Percentiles rank a stretch among this genome's conserved stretches.
These are phyloP conservation scores for Notiomystis cincta DNA, from an alignment of 2,113 vertebrate species.

Conservation along the genomic window DNA sequence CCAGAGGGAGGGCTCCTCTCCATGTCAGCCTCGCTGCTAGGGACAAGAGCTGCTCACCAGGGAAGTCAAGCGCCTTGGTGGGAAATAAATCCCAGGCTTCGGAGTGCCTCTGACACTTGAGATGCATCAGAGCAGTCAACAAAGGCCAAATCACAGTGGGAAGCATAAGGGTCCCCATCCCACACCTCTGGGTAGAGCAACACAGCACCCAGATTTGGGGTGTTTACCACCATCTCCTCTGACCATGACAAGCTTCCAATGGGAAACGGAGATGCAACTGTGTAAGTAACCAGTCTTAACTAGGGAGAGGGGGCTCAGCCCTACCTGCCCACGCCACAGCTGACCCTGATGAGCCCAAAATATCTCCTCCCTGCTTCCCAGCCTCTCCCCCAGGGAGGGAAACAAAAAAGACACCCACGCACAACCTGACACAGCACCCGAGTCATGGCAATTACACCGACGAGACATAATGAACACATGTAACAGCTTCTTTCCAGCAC, in stretches of 20 bases:
- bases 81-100: not conserved
- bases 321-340: rapidly evolving
- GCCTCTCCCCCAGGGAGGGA: not conserved
- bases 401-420: not conserved
- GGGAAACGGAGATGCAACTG: rapidly evolving
- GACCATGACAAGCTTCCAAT: rapidly evolving
- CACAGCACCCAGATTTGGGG: not conserved
- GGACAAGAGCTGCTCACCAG: not conserved
- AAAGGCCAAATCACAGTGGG: not conserved
- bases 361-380: not conserved
- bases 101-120: not conserved
- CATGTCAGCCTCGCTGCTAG: rapidly evolving
- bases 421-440: not conserved
- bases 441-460: constrained; percentile 9
- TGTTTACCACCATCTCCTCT: not conserved
- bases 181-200: not conserved
- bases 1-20: not conserved
- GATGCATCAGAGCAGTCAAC: rapidly evolving
- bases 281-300: rapidly evolving
- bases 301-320: not conserved
- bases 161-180: not conserved
- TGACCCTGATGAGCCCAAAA: not conserved
- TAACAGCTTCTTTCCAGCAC: constrained; percentile 25
- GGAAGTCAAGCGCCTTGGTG: not conserved
- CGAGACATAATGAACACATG: constrained; percentile 30